Evolutionary conservation across 2,797 vertebrate genomes (phyloP), one percentile per base, ranked within the genome.

Genomic region (Gymnopithys bicolor): DNA sequence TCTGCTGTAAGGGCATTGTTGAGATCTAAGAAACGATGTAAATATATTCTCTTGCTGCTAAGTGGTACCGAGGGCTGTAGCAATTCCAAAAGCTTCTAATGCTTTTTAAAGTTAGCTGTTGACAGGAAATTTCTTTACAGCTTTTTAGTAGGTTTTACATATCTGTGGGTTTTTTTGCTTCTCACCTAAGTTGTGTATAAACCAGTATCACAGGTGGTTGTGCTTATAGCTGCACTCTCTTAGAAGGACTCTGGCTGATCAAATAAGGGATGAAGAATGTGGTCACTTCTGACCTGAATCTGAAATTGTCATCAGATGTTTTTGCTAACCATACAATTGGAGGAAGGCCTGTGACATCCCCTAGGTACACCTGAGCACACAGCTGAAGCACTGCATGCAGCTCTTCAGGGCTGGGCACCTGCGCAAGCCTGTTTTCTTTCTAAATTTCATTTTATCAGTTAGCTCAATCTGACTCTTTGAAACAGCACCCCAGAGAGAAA

Each of bases 321-420:
- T 91, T 87, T 89, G 68, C 78, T 30, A 15, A 69, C 51, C 5
- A 12, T 58, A 85, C 71, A 91, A 82, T 95, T 77, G 84, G 45
- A 96, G 74, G 87, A 93, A 94, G 41, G 68, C 2, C 0, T 45
- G 22, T 83, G 85, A 53, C 22, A 3, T 77, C 28, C 51, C 64
- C 39, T 19, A 14, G 25, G 35, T 79, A 79, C 95, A 96, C 94
- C 95, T 97, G 92, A 91, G 79, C 74, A 94, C 75, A 76, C 90
- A 96, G 5, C 69, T 37, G 71, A 25, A 67, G n/a, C 37, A 7
- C 90, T 76, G 52, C 46, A 7, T 1, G 12, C 67, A 83, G 63
- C 62, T 71, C 17, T 58, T 78, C 27, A 11, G 76, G 41, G 45
- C 68, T 77, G 55, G 46, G 19, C 76, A 90, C 52, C 56, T 88